Evolutionary conservation across 2,113 vertebrate genomes (phyloP), one percentile per base, ranked within the genome.

Genomic region (Oriolus oriolus): DNA sequence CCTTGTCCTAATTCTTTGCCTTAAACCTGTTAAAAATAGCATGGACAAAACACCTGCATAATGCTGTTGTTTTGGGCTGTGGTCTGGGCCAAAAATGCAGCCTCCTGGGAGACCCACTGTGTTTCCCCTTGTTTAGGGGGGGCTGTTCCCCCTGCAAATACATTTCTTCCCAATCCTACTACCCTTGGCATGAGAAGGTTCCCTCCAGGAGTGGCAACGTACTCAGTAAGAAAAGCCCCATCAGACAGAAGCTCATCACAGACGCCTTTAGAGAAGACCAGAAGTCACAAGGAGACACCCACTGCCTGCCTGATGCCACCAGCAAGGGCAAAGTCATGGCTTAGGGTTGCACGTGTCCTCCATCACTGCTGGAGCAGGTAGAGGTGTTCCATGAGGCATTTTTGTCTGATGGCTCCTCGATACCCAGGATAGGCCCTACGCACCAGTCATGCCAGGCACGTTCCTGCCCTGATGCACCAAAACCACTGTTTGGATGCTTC

Each of bases 51-150:
- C 0, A 2, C 21, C 42, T 45, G 16, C 7, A 1, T 33, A 22
- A 16, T 61, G 31, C 22, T 2, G 0, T 16, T 44, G 23, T 31
- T 92, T 56, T 33, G 50, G 14, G 12, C 16, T 2, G 0, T 35
- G 37, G 20, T n/a, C 47, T 1, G 2, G 49, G 24, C 28, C 17
- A 59, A 88, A 87, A 84, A 16, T 28, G 17, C 49, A 77, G 17
- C 44, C 16, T 52, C 33, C 64, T 80, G 30, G 66, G 59, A 63
- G 15, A 76, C 22, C 11, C 15, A 10, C 21, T 24, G 33, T 6
- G 4, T 17, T 27, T 60, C 17, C 22, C 8, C 6, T 44, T 4
- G 1, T n/a, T 78, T 33, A 30, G 28, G 16, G 44, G 33, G 6
- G 19, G 33, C 20, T 5, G 45, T 87, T 53, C 2, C 7, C 20